Evolutionary conservation across 2,888 invertebrate species (phyloP).

Genomic region (Agelastica alni): DNA sequence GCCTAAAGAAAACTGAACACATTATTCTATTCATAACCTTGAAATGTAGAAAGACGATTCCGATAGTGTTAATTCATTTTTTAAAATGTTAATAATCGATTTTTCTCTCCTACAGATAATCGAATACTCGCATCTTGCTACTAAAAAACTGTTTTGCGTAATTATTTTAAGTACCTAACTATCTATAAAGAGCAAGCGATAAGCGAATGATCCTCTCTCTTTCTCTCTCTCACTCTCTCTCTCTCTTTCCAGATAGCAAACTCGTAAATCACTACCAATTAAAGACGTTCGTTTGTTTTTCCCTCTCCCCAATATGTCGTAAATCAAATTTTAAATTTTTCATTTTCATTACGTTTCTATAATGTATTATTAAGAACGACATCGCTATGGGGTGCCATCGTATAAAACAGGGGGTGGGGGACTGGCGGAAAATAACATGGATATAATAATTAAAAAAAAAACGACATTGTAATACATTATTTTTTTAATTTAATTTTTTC

Average conservation of each 20-base stretch:
- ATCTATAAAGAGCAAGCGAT: too few species aligned
- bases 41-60: constrained; percentile 10
- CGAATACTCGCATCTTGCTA: too few species aligned
- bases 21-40: constrained; percentile 20
- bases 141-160: too few species aligned
- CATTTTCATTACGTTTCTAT: constrained; percentile 31
- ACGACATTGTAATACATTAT: too few species aligned
- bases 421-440: constrained; percentile 1
- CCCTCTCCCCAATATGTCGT: constrained; percentile 19
- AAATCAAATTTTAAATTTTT: constrained; percentile 32
- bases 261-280: constrained; percentile 28
- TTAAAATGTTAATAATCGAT: too few species aligned
- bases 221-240: too few species aligned
- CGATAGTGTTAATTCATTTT: too few species aligned
- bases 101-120: too few species aligned
- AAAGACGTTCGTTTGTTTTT: constrained; percentile 30
- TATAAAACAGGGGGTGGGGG: constrained; percentile 12
- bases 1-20: constrained; percentile 16
- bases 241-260: too few species aligned
- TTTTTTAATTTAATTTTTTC: too few species aligned
- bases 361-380: constrained; percentile 31
- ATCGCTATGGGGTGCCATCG: constrained; percentile 25
- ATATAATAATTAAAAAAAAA: constrained; percentile 18
- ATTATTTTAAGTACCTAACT: too few species aligned
- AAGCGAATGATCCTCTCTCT: too few species aligned